phyloP scores from a whole-genome alignment of 2,797 vertebrate species.

The Ammospiza maritima region DNA sequence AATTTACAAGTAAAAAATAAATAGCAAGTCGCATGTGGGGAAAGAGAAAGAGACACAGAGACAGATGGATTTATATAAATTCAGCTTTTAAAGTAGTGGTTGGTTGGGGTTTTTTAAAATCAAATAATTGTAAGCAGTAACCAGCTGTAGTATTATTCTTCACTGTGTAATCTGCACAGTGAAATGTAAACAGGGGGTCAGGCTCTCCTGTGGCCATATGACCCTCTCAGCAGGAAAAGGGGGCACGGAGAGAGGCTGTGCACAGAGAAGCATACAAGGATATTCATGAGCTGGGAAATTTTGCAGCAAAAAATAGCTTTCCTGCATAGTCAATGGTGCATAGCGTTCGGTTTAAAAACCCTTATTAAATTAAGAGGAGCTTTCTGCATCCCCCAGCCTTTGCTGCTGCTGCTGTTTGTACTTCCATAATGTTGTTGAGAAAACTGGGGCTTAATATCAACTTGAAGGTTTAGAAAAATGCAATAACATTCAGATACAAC shows the following conservation, averaged over 20 bases:
- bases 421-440: slow-evolving; percentile 55
- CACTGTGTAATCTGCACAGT: slow-evolving; percentile 54
- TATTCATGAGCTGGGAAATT: slow-evolving; percentile 47
- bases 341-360: slow-evolving; percentile 48
- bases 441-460: slow-evolving; percentile 52
- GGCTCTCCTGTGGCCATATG: slow-evolving; percentile 49
- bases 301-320: slow-evolving; percentile 51
- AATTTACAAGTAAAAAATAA: slow-evolving; percentile 24
- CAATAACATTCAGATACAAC: slow-evolving; percentile 67
- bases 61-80: slow-evolving; percentile 24
- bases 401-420: slow-evolving; percentile 7
- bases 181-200: slow-evolving; percentile 47
- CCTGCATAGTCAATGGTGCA: slow-evolving; percentile 64
- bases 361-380: slow-evolving; percentile 69
- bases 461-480: slow-evolving; percentile 70
- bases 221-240: slow-evolving; percentile 56
- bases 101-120: not conserved
- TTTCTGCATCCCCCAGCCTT: slow-evolving; percentile 26
- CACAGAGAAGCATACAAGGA: slow-evolving; percentile 1
- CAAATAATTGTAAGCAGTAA: slow-evolving; percentile 46
- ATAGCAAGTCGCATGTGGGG: not conserved
- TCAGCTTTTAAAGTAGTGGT: slow-evolving; percentile 7
- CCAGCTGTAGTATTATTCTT: slow-evolving; percentile 28
- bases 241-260: slow-evolving; percentile 27
- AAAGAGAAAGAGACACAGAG: not conserved